Evolutionary conservation across 2,797 vertebrate genomes (phyloP).

Genomic region (Steatocranus sp.): DNA sequence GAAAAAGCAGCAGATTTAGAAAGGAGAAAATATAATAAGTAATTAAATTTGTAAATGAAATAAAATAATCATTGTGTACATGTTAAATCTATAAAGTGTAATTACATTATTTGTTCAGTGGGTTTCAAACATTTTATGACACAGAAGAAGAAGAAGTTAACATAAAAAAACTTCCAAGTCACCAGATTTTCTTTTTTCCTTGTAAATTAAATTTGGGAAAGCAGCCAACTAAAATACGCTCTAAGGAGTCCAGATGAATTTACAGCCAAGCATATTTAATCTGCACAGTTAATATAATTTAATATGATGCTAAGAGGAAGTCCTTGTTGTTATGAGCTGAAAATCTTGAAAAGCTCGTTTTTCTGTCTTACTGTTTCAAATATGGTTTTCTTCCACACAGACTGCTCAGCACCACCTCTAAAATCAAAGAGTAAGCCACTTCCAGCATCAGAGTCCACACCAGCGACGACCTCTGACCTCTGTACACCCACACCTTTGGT

Average conservation of each 20-base stretch:
- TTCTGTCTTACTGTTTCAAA: too few species aligned
- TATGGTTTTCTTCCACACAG: constrained; percentile 8
- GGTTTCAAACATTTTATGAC: background rate
- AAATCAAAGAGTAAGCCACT: constrained; percentile 56
- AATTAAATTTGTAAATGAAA: background rate
- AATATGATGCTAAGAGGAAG: background rate
- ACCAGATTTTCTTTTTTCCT: background rate
- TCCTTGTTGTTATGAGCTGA: background rate
- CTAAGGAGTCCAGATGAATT: background rate
- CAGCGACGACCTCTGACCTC: background rate
- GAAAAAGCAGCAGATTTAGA: background rate
- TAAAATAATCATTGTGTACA: background rate
- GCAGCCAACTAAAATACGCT: background rate
- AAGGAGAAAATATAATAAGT: background rate
- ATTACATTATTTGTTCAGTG: background rate
- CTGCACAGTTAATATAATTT: background rate
- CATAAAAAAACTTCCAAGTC: background rate
- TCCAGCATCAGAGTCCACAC: background rate
- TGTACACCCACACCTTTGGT: background rate
- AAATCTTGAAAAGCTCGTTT: background rate
- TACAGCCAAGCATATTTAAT: background rate
- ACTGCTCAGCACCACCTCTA: constrained; percentile 27
- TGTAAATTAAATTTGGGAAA: background rate
- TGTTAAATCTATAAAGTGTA: background rate
- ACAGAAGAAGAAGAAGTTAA: background rate